A percentile compares a stretch with the other conserved stretches of the same genome.
Conservation (phyloP, 2,797 vertebrate species). For the Scyliorhinus canicula region DNA sequence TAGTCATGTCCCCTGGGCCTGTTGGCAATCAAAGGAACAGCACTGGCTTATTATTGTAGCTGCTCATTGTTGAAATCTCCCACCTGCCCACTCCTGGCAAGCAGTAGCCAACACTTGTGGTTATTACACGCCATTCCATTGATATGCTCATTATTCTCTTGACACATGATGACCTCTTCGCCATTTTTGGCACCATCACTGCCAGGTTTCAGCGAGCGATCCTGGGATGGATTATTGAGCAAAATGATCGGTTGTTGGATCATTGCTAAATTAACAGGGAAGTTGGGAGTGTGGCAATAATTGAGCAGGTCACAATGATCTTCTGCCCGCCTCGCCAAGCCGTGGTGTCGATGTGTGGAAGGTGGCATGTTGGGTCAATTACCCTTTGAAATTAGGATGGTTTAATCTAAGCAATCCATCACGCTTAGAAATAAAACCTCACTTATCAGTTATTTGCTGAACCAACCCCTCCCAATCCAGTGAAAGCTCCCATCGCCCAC, state of each 20-base stretch:
- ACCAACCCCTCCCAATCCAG: neutral
- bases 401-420: neutral
- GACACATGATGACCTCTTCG: neutral
- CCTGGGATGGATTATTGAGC: neutral
- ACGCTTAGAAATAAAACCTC: neutral
- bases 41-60: neutral
- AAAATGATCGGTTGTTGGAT: neutral
- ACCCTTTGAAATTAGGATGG: neutral
- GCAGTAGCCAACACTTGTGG: neutral
- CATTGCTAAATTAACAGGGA: neutral
- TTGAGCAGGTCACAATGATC: neutral
- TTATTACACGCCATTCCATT: neutral
- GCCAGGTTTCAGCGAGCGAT: neutral
- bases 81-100: neutral
- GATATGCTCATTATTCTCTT: neutral
- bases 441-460: conserved; percentile 7
- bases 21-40: neutral
- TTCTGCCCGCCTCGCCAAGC: neutral
- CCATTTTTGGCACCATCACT: neutral
- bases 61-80: neutral
- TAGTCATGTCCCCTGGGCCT: neutral
- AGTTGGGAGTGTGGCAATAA: no score
- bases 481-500: neutral
- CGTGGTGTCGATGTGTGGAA: neutral
- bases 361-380: neutral